phyloP scores from a whole-genome alignment of 2,113 vertebrate species.

The Malurus cyaneus region DNA sequence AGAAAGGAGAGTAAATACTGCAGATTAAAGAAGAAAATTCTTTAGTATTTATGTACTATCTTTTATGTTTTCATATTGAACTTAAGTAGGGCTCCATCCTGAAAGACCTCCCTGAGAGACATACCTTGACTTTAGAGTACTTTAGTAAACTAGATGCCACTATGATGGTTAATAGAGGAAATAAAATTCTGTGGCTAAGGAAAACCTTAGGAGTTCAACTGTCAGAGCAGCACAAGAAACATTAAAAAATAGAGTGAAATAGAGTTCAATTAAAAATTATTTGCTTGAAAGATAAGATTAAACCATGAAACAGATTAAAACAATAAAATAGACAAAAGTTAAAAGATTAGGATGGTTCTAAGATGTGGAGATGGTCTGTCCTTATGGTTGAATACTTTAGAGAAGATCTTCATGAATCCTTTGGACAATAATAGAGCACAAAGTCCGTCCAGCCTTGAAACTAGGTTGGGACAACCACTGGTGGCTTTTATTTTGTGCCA shows the following conservation, averaged over 20 bases:
- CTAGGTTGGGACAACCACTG: not conserved
- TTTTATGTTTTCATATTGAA: not conserved
- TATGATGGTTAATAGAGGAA: not conserved
- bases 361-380: not conserved
- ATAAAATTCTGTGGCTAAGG: not conserved
- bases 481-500: not conserved
- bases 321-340: not conserved
- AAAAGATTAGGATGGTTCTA: not conserved
- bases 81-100: not conserved
- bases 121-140: not conserved
- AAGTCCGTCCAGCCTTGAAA: not conserved
- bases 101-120: not conserved
- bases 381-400: not conserved
- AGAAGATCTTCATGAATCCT: not conserved
- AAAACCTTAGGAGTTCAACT: not conserved
- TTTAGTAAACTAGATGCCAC: not conserved
- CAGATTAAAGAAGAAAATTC: not conserved
- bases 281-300: not conserved
- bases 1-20: conserved; percentile 4
- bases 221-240: not conserved
- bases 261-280: not conserved
- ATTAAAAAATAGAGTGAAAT: not conserved
- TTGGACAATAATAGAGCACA: not conserved
- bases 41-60: not conserved
- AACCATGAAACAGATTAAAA: not conserved